A percentile compares a stretch with the other conserved stretches of the same genome.
These are phyloP conservation scores for Rhipidura dahli DNA, from an alignment of 2,113 vertebrate species.

Conservation along the genomic window DNA sequence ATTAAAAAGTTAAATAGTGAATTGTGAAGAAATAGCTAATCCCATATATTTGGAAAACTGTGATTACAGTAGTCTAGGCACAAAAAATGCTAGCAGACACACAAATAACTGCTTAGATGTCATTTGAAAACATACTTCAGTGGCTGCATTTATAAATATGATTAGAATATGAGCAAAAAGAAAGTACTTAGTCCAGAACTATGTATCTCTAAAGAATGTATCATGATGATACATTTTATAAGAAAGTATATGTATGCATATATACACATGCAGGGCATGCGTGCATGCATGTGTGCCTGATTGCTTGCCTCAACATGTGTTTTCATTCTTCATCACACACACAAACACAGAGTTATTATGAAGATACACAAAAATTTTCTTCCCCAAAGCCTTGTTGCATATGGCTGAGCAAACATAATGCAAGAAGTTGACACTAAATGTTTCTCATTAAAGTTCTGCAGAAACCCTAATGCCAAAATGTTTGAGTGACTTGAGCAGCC, in stretches of 20 bases:
- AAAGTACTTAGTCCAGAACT: neutral
- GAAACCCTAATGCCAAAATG: neutral
- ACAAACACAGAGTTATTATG: rapidly evolving
- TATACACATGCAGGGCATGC: rapidly evolving
- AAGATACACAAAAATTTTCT: neutral
- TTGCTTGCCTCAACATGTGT: rapidly evolving
- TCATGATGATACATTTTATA: rapidly evolving
- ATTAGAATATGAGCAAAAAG: neutral
- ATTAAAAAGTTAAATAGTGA: too few species aligned
- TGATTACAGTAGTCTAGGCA: neutral
- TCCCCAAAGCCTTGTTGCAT: neutral
- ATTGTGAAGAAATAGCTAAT: neutral
- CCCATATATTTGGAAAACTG: neutral
- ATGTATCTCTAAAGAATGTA: neutral
- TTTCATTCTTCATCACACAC: neutral
- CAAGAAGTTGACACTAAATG: neutral
- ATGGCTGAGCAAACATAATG: neutral
- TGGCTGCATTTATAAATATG: neutral
- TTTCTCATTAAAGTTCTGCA: neutral
- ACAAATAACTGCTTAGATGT: neutral
- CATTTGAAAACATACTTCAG: neutral
- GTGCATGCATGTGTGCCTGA: neutral
- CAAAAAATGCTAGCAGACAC: neutral
- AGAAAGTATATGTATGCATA: neutral
- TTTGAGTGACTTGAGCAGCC: neutral